These are phyloP conservation scores for Saiga tatarica DNA, from an alignment of 2,113 vertebrate species.

Conservation along the genomic window DNA sequence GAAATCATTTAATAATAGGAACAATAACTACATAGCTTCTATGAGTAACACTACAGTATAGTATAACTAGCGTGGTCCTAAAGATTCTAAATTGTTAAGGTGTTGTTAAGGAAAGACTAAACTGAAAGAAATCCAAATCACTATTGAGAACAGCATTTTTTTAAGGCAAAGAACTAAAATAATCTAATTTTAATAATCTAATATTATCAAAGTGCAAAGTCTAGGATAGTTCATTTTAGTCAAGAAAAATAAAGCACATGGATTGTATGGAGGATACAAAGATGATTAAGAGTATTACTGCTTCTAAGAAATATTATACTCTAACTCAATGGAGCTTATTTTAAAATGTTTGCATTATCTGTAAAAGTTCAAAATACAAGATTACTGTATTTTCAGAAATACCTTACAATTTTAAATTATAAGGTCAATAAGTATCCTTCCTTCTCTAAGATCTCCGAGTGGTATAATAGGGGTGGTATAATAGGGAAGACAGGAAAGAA, in stretches of 20 bases:
- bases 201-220: background rate
- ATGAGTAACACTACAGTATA: background rate
- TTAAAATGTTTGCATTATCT: background rate
- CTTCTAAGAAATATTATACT: background rate
- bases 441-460: background rate
- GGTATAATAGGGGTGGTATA: background rate
- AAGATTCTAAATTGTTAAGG: background rate
- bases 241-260: background rate
- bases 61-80: background rate
- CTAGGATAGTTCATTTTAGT: constrained; percentile 1
- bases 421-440: background rate
- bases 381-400: background rate
- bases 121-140: background rate
- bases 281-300: background rate
- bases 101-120: background rate
- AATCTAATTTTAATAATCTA: no score
- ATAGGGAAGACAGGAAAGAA: background rate
- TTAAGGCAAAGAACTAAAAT: background rate
- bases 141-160: background rate
- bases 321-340: background rate
- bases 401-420: background rate
- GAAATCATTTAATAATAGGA: background rate
- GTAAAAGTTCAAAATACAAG: background rate
- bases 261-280: background rate
- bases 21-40: background rate